A percentile compares a stretch with the other conserved stretches of the same genome.
Conservation (phyloP, 2,797 vertebrate genomes). For the Gadopsis bispinosus region DNA sequence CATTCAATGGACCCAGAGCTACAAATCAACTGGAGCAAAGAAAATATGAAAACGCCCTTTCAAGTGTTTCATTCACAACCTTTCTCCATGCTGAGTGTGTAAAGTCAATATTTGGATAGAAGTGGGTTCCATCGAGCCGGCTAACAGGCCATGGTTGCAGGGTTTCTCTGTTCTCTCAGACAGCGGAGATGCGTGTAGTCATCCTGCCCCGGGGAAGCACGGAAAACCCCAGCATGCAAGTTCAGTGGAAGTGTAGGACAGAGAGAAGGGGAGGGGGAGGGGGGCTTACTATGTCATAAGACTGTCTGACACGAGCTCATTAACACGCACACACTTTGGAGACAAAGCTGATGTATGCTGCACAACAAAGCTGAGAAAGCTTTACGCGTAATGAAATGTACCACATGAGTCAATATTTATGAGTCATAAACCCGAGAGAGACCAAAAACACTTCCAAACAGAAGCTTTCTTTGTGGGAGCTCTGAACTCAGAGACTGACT, state of each 20-base stretch:
- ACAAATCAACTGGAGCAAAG: constrained; percentile 12
- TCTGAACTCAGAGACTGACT: neutral
- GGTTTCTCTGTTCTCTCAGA: constrained; percentile 55
- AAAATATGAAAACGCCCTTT: constrained; percentile 30
- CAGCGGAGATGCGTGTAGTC: constrained; percentile 61
- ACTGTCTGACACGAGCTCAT: constrained; percentile 47
- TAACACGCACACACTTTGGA: constrained; percentile 15
- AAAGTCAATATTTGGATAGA: constrained; percentile 77
- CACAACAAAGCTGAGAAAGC: constrained; percentile 13
- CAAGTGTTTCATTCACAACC: constrained; percentile 70
- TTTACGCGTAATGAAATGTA: neutral
- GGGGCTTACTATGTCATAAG: constrained; percentile 34
- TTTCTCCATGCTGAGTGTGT: constrained; percentile 56
- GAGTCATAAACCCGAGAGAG: neutral
- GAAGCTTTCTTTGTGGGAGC: neutral
- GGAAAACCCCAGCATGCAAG: constrained; percentile 61
- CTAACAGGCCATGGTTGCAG: constrained; percentile 54
- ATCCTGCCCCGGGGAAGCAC: constrained; percentile 25
- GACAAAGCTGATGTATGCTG: neutral
- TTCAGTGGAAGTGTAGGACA: constrained; percentile 32
- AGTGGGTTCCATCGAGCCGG: constrained; percentile 43
- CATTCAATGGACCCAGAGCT: constrained; percentile 4
- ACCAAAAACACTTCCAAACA: neutral
- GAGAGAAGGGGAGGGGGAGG: constrained; percentile 1
- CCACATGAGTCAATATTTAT: neutral